Evolutionary conservation across 2,888 invertebrate genomes (phyloP).

Genomic region (Dicycla oo): DNA sequence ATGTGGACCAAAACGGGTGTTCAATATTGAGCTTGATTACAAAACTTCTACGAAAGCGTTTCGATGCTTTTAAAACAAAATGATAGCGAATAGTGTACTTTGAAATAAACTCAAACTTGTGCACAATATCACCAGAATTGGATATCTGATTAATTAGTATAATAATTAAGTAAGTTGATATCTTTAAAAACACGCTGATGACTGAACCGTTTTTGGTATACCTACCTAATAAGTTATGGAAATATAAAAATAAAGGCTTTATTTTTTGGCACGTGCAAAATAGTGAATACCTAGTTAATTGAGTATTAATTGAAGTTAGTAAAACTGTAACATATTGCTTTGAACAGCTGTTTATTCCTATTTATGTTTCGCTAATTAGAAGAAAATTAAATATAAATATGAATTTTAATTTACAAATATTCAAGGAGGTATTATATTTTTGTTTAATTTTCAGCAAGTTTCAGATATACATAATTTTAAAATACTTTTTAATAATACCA

Average conservation of each 20-base stretch:
- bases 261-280: background rate
- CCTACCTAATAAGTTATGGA: background rate
- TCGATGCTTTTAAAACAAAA: background rate
- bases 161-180: background rate
- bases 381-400: constrained; percentile 10
- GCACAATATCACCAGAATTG: background rate
- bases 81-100: background rate
- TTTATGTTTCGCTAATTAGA: background rate
- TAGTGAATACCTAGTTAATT: background rate
- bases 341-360: constrained; percentile 23
- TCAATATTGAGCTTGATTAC: no score
- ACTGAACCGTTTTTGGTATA: background rate
- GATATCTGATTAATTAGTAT: no score
- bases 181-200: background rate
- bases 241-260: background rate
- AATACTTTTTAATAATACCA: constrained; percentile 6
- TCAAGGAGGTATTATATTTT: constrained; percentile 8
- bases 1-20: background rate
- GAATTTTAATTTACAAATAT: constrained; percentile 6
- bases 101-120: background rate
- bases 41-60: background rate
- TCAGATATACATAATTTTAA: background rate
- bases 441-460: constrained; percentile 16
- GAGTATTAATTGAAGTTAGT: background rate
- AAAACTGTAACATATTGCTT: constrained; percentile 11